phyloP scores from a whole-genome alignment of 2,888 invertebrate genomes.

The Hyalella azteca region DNA sequence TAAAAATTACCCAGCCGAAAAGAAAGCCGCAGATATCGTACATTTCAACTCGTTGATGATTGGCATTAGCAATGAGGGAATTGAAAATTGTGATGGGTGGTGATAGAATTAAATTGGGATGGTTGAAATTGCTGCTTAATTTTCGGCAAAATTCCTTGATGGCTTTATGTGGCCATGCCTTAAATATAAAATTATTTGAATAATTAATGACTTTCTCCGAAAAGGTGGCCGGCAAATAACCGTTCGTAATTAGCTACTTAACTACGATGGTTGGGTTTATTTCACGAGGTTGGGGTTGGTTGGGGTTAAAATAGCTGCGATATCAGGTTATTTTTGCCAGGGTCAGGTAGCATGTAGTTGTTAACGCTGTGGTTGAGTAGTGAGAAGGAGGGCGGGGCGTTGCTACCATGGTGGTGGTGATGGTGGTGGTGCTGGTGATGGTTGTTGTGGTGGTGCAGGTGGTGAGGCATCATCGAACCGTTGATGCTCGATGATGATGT shows the following conservation, averaged over 20 bases:
- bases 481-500: constrained; percentile 46
- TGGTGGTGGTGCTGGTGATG: constrained; percentile 43
- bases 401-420: constrained; percentile 31
- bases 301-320: constrained; percentile 54
- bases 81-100: no score
- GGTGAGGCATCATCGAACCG: constrained; percentile 43
- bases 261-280: not conserved
- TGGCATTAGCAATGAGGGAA: no score
- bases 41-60: no score
- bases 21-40: no score
- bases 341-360: constrained; percentile 58
- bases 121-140: not conserved
- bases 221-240: not conserved
- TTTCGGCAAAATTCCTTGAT: not conserved
- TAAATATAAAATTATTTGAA: not conserved
- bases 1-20: no score
- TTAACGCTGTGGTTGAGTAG: constrained; percentile 58
- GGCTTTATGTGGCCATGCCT: not conserved
- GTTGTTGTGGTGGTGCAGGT: constrained; percentile 33
- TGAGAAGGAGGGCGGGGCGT: constrained; percentile 51
- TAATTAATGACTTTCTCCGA: not conserved
- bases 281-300: no score
- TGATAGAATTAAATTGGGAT: no score
- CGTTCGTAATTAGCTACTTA: not conserved
- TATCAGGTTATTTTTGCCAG: constrained; percentile 56